Conservation (phyloP, 2,113 vertebrate genomes). For the Seriola aureovittata region DNA sequence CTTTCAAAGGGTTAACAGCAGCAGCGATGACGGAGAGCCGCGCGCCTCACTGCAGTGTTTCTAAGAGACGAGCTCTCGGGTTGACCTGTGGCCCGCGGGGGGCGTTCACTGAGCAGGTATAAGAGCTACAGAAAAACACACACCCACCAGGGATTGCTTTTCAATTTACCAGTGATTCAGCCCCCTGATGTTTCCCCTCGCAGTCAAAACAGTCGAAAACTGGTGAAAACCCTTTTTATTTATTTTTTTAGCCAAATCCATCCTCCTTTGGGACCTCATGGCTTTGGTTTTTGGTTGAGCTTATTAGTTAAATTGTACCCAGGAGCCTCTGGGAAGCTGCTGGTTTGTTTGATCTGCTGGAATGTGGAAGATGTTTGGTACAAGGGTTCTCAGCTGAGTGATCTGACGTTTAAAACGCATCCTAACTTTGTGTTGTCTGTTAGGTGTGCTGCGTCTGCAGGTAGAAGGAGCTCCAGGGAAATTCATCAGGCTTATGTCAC, state of each 20-base stretch:
- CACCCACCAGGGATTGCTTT: slow-evolving; percentile 43
- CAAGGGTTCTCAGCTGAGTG: not conserved
- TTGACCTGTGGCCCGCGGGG: slow-evolving; percentile 17
- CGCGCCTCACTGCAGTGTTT: slow-evolving; percentile 32
- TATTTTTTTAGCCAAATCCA: not conserved
- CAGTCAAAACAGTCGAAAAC: not conserved
- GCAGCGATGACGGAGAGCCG: not conserved
- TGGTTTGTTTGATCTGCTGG: slow-evolving; percentile 16
- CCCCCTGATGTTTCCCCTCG: not conserved
- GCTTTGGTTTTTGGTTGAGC: not conserved
- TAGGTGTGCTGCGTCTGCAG: not conserved
- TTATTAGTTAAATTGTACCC: not conserved
- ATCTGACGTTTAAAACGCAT: too few species aligned
- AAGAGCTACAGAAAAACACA: slow-evolving; percentile 18
- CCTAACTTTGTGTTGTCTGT: too few species aligned
- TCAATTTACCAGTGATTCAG: slow-evolving; percentile 23
- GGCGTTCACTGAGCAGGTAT: slow-evolving; percentile 39
- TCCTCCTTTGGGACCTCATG: not conserved
- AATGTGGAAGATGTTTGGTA: slow-evolving; percentile 35
- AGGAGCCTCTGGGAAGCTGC: not conserved
- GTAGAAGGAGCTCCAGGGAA: not conserved
- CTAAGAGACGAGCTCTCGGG: slow-evolving; percentile 39
- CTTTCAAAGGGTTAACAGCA: slow-evolving; percentile 28
- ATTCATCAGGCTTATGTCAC: not conserved
- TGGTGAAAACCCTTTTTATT: not conserved